phyloP scores from a whole-genome alignment of 2,888 invertebrate genomes.

The Malthinus seriepunctatus region DNA sequence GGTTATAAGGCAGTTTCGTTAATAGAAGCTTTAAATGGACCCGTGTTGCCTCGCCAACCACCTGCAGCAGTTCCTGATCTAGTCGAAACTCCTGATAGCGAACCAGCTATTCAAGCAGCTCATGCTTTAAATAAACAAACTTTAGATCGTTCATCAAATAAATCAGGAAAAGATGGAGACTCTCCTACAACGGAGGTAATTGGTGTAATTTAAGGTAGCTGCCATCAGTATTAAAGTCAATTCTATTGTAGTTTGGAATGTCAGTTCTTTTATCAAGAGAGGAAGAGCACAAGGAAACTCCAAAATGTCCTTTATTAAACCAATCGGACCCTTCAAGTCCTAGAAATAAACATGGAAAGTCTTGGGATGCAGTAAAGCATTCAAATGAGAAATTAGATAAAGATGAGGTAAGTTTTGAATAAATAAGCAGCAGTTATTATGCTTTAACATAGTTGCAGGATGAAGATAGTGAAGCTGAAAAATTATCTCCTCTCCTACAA shows the following conservation, averaged over 20 bases:
- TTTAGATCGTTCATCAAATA: slow-evolving; percentile 56
- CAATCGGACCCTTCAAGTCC: slow-evolving; percentile 39
- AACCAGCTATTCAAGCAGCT: slow-evolving; percentile 68
- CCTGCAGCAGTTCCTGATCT: slow-evolving; percentile 54
- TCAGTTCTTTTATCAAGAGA: slow-evolving; percentile 71
- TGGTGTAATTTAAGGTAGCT: neutral
- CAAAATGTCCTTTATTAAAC: slow-evolving; percentile 50
- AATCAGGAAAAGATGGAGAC: slow-evolving; percentile 53
- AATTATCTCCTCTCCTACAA: slow-evolving; percentile 75
- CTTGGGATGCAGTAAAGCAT: slow-evolving; percentile 60
- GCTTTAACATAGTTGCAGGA: slow-evolving; percentile 52
- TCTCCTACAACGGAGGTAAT: slow-evolving; percentile 59
- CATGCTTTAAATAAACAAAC: slow-evolving; percentile 66
- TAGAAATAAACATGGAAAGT: slow-evolving; percentile 43
- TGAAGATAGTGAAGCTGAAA: slow-evolving; percentile 83
- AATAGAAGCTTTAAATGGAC: slow-evolving; percentile 95
- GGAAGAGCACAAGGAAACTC: slow-evolving; percentile 56
- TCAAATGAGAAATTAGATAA: slow-evolving; percentile 62
- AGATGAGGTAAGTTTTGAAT: slow-evolving; percentile 47
- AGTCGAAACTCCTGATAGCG: slow-evolving; percentile 65
- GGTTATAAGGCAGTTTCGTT: slow-evolving; percentile 94
- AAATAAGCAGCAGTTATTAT: slow-evolving; percentile 3
- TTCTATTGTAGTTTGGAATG: slow-evolving; percentile 65
- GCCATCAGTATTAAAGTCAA: neutral
- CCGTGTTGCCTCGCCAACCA: slow-evolving; percentile 63